Conservation (phyloP, 2,888 invertebrate genomes). For the Dasypolia templi region DNA sequence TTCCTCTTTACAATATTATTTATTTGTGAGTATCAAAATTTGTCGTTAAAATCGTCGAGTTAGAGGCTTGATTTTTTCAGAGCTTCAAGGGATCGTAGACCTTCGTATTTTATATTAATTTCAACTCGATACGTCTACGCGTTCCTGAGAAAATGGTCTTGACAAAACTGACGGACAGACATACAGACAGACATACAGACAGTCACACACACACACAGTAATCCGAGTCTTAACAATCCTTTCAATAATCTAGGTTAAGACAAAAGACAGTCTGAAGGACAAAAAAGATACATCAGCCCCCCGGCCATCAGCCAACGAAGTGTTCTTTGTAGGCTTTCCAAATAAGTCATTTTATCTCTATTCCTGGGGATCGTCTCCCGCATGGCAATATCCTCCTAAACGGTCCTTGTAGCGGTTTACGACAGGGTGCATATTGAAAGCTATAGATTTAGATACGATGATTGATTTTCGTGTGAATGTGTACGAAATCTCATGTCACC, state of each 20-base stretch:
- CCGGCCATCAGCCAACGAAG: not conserved
- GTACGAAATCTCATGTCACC: not conserved
- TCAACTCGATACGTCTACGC: too few relatives aligned
- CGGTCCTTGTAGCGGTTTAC: slow-evolving; percentile 2
- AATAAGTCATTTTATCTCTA: slow-evolving; percentile 3
- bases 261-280: not conserved
- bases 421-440: slow-evolving; percentile 13
- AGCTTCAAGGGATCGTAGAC: too few relatives aligned
- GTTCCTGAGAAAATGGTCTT: too few relatives aligned
- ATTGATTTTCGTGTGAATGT: slow-evolving; percentile 17
- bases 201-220: too few relatives aligned
- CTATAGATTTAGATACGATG: slow-evolving; percentile 7
- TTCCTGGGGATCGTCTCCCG: not conserved
- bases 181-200: too few relatives aligned
- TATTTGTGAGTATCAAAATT: too few relatives aligned
- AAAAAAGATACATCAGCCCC: not conserved
- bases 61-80: too few relatives aligned
- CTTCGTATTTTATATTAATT: too few relatives aligned
- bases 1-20: too few relatives aligned
- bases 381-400: slow-evolving; percentile 14
- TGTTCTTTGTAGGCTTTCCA: not conserved
- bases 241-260: not conserved
- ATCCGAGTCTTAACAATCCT: not conserved
- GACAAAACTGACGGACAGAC: too few relatives aligned
- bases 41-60: too few relatives aligned